These are phyloP conservation scores for Schizopygopsis pylzovi DNA, from an alignment of 2,797 vertebrate genomes.

Conservation along the genomic window DNA sequence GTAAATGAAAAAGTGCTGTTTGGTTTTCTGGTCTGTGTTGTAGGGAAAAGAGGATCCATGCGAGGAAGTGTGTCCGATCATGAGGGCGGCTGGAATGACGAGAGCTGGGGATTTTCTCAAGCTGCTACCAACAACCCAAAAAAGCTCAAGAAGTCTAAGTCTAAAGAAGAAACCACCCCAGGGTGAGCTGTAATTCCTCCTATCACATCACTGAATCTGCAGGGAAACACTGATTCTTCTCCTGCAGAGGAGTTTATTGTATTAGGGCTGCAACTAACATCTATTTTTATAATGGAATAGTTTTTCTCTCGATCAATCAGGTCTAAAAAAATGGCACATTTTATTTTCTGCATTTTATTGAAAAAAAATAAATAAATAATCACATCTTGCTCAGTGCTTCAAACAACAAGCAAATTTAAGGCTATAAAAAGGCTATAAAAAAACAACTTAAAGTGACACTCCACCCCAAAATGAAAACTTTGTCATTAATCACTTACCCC, in stretches of 20 bases:
- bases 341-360: neutral
- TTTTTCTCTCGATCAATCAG: neutral
- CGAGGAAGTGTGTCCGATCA: slow-evolving; percentile 90
- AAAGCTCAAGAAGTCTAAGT: slow-evolving; percentile 94
- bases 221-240: neutral
- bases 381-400: neutral
- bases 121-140: slow-evolving; percentile 89
- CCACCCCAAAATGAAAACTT: too few species aligned
- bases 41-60: slow-evolving; percentile 95
- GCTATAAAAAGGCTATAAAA: neutral
- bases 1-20: slow-evolving; percentile 1
- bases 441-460: neutral
- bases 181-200: slow-evolving; percentile 78
- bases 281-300: neutral
- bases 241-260: neutral
- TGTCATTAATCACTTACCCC: too few species aligned
- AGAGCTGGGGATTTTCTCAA: slow-evolving; percentile 88
- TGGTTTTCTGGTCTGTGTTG: neutral
- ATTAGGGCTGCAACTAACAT: neutral
- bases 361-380: too few species aligned
- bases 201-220: neutral
- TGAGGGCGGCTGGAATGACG: slow-evolving; percentile 94
- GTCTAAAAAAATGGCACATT: neutral
- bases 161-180: slow-evolving; percentile 90
- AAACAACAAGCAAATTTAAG: neutral